phyloP scores from a whole-genome alignment of 2,888 invertebrate genomes.

The Conchocele bisecta region DNA sequence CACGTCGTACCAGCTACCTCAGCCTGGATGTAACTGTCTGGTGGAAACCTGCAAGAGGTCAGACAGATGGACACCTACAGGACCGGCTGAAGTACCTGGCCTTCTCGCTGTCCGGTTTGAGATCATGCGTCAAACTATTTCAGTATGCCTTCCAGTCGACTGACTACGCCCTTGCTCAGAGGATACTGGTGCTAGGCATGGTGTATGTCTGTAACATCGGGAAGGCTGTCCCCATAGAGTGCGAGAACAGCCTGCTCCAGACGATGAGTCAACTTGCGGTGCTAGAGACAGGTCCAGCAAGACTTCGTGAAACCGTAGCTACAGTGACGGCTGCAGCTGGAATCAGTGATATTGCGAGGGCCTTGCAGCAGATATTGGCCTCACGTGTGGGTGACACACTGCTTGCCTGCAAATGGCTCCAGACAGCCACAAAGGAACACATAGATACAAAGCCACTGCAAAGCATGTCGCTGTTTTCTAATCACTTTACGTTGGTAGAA shows the following conservation, averaged over 20 bases:
- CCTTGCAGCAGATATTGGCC: constrained; percentile 33
- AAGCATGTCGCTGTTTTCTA: constrained; percentile 9
- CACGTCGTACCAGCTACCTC: too few relatives aligned
- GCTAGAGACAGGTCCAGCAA: constrained; percentile 36
- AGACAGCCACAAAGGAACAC: constrained; percentile 3
- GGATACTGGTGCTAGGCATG: constrained; percentile 60
- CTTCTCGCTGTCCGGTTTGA: constrained; percentile 41
- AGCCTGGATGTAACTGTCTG: constrained; percentile 38
- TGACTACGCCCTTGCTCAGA: constrained; percentile 54
- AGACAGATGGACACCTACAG: constrained; percentile 9
- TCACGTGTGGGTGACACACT: constrained; percentile 46
- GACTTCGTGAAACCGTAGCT: constrained; percentile 41
- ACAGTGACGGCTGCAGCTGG: constrained; percentile 39
- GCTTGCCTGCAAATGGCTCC: constrained; percentile 47
- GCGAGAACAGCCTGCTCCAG: constrained; percentile 47
- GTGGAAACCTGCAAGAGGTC: constrained; percentile 11
- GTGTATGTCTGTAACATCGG: constrained; percentile 64
- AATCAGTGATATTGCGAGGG: constrained; percentile 42
- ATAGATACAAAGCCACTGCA: constrained; percentile 7
- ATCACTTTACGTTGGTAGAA: constrained; percentile 2
- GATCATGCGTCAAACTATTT: constrained; percentile 37
- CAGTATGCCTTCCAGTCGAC: constrained; percentile 21
- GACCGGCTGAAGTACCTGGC: constrained; percentile 48
- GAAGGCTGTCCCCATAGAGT: constrained; percentile 39
- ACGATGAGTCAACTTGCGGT: constrained; percentile 39